phyloP scores from a whole-genome alignment of 2,113 vertebrate species.

The Lota lota region DNA sequence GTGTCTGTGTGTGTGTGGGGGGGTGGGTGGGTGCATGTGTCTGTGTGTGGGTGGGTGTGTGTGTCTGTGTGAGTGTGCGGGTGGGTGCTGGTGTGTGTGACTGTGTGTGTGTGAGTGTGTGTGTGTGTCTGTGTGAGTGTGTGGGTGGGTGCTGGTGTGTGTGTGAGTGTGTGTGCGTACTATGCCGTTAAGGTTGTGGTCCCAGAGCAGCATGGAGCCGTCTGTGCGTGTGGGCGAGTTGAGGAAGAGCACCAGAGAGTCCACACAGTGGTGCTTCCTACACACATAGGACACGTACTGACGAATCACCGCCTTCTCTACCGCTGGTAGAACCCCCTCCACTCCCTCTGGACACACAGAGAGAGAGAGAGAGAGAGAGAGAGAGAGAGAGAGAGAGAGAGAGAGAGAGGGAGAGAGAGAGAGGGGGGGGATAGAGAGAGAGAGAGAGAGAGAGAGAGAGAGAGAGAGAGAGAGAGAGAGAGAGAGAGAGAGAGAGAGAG shows the following conservation, averaged over 20 bases:
- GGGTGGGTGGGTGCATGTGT: background rate
- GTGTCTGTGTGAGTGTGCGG: no score
- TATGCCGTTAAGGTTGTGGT: conserved; percentile 77
- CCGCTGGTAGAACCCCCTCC: conserved; percentile 72
- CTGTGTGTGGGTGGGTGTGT: background rate
- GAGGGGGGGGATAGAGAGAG: no score
- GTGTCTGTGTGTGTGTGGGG: background rate
- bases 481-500: background rate
- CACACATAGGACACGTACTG: conserved; percentile 79
- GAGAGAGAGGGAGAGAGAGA: no score
- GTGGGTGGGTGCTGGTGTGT: background rate
- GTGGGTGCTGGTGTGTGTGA: background rate
- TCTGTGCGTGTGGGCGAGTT: conserved; percentile 78
- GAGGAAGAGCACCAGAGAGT: conserved; percentile 77
- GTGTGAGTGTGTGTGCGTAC: conserved; percentile 44
- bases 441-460: no score
- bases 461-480: no score
- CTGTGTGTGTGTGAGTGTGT: background rate
- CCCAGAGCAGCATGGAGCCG: conserved; percentile 80
- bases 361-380: background rate
- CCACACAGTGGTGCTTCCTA: conserved; percentile 77
- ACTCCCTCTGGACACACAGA: conserved; percentile 53
- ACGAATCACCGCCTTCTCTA: conserved; percentile 74
- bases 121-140: background rate
- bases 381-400: background rate